A percentile compares a stretch with the other conserved stretches of the same genome.
These are phyloP conservation scores for Chaenogobius annularis DNA, from an alignment of 2,113 vertebrate genomes.

Conservation along the genomic window DNA sequence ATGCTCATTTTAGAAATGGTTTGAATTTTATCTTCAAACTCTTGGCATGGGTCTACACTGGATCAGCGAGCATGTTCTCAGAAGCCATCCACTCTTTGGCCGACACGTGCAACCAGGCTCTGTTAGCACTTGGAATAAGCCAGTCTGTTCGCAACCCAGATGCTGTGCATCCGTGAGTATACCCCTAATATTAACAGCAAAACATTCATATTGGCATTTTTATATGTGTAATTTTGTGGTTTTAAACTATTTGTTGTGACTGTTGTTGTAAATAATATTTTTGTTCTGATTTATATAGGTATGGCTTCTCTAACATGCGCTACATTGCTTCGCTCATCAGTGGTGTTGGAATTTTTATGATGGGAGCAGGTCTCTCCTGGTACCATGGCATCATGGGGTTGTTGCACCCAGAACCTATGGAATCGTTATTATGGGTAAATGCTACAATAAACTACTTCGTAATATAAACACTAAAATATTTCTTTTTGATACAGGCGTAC, in stretches of 20 bases:
- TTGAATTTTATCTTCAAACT: slow-evolving; percentile 98
- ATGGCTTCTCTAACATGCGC: slow-evolving; percentile 98
- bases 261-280: not conserved
- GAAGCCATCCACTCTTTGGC: slow-evolving; percentile 98
- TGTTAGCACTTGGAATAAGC: slow-evolving; percentile 94
- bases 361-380: slow-evolving; percentile 98
- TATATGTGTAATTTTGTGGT: not conserved
- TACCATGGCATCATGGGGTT: slow-evolving; percentile 97
- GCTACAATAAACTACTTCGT: not conserved
- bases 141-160: slow-evolving; percentile 94
- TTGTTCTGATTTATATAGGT: slow-evolving; percentile 79
- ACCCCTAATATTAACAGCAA: not conserved
- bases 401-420: slow-evolving; percentile 90
- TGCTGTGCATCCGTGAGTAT: slow-evolving; percentile 89
- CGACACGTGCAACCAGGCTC: slow-evolving; percentile 96
- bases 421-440: slow-evolving; percentile 95
- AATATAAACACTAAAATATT: not conserved
- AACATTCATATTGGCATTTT: not conserved
- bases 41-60: slow-evolving; percentile 97
- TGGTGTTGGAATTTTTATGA: slow-evolving; percentile 99
- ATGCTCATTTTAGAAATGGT: slow-evolving; percentile 84
- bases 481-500: slow-evolving; percentile 83
- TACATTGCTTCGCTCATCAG: slow-evolving; percentile 98
- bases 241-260: not conserved
- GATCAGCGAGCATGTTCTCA: slow-evolving; percentile 98